phyloP scores from a whole-genome alignment of 2,797 vertebrate species.

The Scarus forsteni region DNA sequence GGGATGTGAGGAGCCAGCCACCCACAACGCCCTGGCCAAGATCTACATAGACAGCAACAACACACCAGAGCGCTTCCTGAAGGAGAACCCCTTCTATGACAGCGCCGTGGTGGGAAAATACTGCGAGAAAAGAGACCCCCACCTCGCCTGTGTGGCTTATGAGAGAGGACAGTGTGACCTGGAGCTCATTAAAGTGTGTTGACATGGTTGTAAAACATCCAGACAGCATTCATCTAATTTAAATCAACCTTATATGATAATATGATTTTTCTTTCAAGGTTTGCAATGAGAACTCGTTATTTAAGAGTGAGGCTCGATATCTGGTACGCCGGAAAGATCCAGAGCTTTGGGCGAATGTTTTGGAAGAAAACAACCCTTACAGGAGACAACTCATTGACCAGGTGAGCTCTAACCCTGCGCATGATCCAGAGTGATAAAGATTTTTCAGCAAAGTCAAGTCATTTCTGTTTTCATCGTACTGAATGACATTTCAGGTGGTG shows the following conservation, averaged over 20 bases:
- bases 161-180: slow-evolving; percentile 93
- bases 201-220: not conserved
- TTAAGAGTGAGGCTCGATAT: slow-evolving; percentile 93
- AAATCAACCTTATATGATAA: not conserved
- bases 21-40: slow-evolving; percentile 93
- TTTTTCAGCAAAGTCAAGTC: not conserved
- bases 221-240: not conserved
- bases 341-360: slow-evolving; percentile 92
- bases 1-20: slow-evolving; percentile 93
- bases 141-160: slow-evolving; percentile 92
- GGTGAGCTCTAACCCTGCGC: slow-evolving; percentile 69
- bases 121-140: slow-evolving; percentile 94
- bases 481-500: slow-evolving; percentile 80
- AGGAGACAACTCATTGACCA: slow-evolving; percentile 92
- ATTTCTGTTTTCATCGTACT: not conserved
- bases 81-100: slow-evolving; percentile 92
- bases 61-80: slow-evolving; percentile 91
- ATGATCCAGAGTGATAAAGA: not conserved
- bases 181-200: slow-evolving; percentile 91
- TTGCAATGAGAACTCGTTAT: slow-evolving; percentile 95
- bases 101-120: slow-evolving; percentile 92
- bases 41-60: slow-evolving; percentile 96
- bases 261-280: slow-evolving; percentile 72
- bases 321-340: slow-evolving; percentile 91
- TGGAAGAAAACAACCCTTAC: slow-evolving; percentile 91